Evolutionary conservation across 1,140 invertebrate genomes (phyloP), one percentile per base, ranked within the genome.

Genomic region (Agrypnia vestita): DNA sequence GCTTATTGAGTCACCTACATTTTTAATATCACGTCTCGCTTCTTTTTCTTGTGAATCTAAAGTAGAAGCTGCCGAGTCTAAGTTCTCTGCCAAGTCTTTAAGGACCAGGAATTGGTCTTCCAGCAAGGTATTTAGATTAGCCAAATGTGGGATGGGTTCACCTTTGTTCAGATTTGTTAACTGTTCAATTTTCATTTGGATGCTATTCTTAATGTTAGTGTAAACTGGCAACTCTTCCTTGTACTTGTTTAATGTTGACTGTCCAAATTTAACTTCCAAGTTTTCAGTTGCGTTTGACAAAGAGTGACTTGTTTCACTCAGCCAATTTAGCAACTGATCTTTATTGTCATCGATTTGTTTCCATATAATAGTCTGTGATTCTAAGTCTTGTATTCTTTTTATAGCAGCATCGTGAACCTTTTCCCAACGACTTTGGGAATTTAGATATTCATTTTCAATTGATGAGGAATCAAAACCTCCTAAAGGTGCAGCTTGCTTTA

Each of bases 321-420:
- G 85, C 97, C 97, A 99, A 44, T 92, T 92, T 0, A 94, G 87
- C 13, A 98, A 89, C 85, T 97, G 95, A 82, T 94, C 93, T 85
- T 96, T 96, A 0, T 93, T 92, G 80, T 96, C 94, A 75, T 97
- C 94, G 7, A 98, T 95, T 86, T 98, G 96, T 83, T 96, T 95
- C 96, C 97, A 98, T 62, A 98, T 94, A 6, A 96, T 94, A 0
- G 95, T 89, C 86, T 98, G 96, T 0, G 96, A 95, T 87, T 98
- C 97, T 55, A 95, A 92, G 61, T 93, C 93, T 86, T 97, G 94
- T 11, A 93, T 91, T 79, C 92, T 91, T 78, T 93, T 93, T 15
- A 93, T 91, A 3, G 94, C 90, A 78, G 93, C 91, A 78, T 94
- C 92, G 84, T 94, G 93, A 13, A 92, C 89, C 64, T 93, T 92